Evolutionary conservation across 2,113 vertebrate species (phyloP).

Genomic region (Daphoenositta chrysoptera): DNA sequence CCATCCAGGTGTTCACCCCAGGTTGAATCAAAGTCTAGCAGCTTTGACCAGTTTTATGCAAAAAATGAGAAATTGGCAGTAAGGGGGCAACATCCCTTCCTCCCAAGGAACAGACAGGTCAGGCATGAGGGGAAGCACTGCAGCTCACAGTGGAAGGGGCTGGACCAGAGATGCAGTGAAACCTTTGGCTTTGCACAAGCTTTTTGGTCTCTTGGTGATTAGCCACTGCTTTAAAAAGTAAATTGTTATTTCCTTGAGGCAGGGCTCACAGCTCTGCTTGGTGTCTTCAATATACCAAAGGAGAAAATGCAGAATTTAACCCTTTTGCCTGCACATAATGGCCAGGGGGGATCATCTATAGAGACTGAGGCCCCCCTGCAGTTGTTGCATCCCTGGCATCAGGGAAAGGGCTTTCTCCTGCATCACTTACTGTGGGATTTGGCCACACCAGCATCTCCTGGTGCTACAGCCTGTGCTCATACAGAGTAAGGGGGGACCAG

Average conservation of each 20-base stretch:
- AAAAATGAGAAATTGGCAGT: neutral
- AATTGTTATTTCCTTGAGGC: neutral
- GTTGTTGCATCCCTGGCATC: no score
- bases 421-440: no score
- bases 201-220: neutral
- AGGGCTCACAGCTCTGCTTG: neutral
- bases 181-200: neutral
- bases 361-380: neutral
- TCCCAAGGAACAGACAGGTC: neutral
- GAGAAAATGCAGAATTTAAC: neutral
- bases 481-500: fast-evolving
- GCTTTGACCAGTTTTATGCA: neutral
- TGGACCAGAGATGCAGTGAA: neutral
- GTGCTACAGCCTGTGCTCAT: neutral
- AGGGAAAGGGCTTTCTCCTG: neutral
- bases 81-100: neutral
- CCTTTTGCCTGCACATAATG: neutral
- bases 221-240: neutral
- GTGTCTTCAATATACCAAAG: neutral
- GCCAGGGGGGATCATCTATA: neutral
- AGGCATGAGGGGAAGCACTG: neutral
- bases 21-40: neutral
- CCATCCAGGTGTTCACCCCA: neutral
- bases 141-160: neutral
- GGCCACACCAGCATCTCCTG: fast-evolving